These are phyloP conservation scores for Dichetophora obliterata DNA, from an alignment of 2,888 invertebrate genomes.

Conservation along the genomic window DNA sequence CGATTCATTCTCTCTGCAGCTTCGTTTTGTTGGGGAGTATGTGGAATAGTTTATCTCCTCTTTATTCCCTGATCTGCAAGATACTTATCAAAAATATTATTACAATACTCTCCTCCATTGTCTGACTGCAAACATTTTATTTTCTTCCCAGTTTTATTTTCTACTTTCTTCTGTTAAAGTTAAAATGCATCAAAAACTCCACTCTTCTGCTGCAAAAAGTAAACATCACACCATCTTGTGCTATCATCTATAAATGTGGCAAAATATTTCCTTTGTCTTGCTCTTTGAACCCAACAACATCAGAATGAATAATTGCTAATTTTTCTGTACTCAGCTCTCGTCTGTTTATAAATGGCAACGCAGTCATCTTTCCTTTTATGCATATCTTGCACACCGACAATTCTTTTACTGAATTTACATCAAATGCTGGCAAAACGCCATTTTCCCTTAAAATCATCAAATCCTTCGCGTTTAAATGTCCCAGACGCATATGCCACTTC, in stretches of 20 bases:
- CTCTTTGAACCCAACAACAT: constrained; percentile 41
- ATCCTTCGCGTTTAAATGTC: constrained; percentile 43
- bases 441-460: constrained; percentile 32
- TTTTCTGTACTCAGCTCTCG: constrained; percentile 32
- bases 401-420: constrained; percentile 18
- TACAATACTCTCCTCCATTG: constrained; percentile 54
- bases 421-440: constrained; percentile 24
- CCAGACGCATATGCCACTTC: constrained; percentile 41
- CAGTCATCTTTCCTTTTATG: constrained; percentile 41
- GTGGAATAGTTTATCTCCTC: constrained; percentile 49
- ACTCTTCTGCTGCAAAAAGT: constrained; percentile 41
- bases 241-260: constrained; percentile 43
- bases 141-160: constrained; percentile 48
- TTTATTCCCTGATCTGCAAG: constrained; percentile 51
- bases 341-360: constrained; percentile 32
- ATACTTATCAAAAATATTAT: constrained; percentile 47
- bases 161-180: constrained; percentile 49
- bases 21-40: constrained; percentile 55
- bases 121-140: constrained; percentile 54
- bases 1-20: constrained; percentile 53
- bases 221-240: constrained; percentile 42
- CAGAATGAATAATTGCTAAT: constrained; percentile 41
- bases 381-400: constrained; percentile 31
- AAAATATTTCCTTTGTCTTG: constrained; percentile 40
- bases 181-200: constrained; percentile 48